Evolutionary conservation across 2,113 vertebrate genomes (phyloP).

Genomic region (Ceratotherium simum): DNA sequence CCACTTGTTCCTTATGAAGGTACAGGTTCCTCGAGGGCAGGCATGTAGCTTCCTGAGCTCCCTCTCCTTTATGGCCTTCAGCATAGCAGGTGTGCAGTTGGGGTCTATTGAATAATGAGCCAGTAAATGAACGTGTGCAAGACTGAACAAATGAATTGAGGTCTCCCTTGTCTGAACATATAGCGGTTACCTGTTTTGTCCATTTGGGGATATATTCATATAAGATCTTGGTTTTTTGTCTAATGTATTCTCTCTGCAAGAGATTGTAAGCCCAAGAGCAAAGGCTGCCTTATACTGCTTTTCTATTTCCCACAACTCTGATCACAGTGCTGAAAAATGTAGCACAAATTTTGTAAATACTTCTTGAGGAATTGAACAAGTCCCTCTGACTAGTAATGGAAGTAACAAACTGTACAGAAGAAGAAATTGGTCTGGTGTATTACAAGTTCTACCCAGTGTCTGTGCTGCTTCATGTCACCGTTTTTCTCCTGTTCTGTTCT

Average conservation of each 20-base stretch:
- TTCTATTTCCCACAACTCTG: background rate
- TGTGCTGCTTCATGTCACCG: background rate
- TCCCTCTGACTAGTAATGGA: background rate
- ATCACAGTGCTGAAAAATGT: background rate
- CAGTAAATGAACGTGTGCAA: background rate
- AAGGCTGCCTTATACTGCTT: background rate
- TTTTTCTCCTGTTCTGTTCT: background rate
- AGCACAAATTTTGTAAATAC: background rate
- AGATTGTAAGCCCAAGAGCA: background rate
- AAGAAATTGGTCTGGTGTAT: slow-evolving; percentile 31
- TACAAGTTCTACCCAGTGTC: background rate
- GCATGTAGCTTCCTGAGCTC: background rate
- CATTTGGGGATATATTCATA: background rate
- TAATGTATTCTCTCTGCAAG: background rate
- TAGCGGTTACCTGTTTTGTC: background rate
- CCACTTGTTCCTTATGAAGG: background rate
- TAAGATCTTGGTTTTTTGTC: background rate
- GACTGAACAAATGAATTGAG: background rate
- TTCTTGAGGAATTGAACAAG: slow-evolving; percentile 50
- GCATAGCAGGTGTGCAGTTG: background rate
- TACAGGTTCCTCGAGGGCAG: background rate
- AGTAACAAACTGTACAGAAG: background rate
- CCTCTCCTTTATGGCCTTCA: background rate
- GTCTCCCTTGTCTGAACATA: background rate
- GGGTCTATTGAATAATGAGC: background rate